Evolutionary conservation across 53 echinoderm and acorn worm species (phyloP).

Genomic region (Holothuria scabra): DNA sequence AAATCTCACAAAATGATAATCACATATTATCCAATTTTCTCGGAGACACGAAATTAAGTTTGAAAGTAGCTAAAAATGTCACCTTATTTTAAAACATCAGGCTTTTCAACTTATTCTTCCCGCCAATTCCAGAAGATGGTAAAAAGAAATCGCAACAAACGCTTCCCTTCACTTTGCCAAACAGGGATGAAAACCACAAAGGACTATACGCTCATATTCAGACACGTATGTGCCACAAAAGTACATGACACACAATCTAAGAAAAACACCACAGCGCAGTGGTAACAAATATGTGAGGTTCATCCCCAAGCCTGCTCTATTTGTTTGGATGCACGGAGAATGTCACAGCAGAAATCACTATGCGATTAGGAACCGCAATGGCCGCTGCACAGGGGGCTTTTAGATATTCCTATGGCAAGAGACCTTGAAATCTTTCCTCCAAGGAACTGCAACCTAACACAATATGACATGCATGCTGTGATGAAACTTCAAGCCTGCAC

Average conservation of each 20-base stretch:
- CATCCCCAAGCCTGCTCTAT: background rate
- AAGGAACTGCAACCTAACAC: conserved; percentile 11
- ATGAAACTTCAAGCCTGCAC: background rate
- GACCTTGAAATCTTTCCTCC: conserved; percentile 10
- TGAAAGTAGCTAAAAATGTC: no score
- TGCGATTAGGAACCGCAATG: conserved; percentile 36
- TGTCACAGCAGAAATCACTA: conserved; percentile 28
- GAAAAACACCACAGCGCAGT: background rate
- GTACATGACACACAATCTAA: background rate
- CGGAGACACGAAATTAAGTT: no score
- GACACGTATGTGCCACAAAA: no score
- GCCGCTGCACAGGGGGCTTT: conserved; percentile 36
- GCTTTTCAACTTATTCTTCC: no score
- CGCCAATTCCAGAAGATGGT: no score
- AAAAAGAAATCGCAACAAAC: background rate
- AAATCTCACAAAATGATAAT: no score
- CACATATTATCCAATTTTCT: no score
- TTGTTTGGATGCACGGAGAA: background rate
- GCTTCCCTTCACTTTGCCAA: background rate
- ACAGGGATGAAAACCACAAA: background rate
- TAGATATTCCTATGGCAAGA: conserved; percentile 6
- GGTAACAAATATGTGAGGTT: background rate
- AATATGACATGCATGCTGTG: conserved; percentile 28
- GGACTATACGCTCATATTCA: background rate
- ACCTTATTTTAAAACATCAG: no score